Conservation (phyloP, 2,888 invertebrate genomes). For the Acanthopleura granulata region DNA sequence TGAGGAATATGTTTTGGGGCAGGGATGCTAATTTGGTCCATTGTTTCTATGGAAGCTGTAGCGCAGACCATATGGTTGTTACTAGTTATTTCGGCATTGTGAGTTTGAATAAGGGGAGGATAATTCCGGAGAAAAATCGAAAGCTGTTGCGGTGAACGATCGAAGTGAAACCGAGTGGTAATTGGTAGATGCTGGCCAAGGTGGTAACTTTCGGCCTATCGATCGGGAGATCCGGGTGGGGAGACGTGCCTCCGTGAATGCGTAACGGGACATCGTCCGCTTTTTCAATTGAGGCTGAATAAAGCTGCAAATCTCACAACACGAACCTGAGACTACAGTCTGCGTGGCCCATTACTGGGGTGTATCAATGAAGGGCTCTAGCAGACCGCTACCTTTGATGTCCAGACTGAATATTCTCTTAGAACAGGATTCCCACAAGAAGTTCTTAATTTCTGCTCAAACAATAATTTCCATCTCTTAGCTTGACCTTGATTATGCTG, state of each 20-base stretch:
- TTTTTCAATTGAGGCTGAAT: not conserved
- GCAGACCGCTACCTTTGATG: not conserved
- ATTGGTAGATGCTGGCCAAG: constrained; percentile 16
- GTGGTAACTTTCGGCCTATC: constrained; percentile 17
- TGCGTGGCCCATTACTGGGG: not conserved
- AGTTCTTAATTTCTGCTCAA: constrained; percentile 17
- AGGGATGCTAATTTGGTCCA: not conserved
- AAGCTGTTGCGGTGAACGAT: constrained; percentile 6
- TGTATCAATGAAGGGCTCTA: constrained; percentile 18
- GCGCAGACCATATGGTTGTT: constrained; percentile 5
- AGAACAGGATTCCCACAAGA: constrained; percentile 12
- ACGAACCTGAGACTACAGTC: not conserved
- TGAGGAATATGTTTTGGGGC: not conserved
- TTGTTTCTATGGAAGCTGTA: not conserved
- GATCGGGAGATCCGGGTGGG: not conserved
- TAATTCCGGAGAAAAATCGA: constrained; percentile 17
- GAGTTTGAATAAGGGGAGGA: constrained; percentile 12
- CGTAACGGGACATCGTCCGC: not conserved
- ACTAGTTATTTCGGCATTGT: constrained; percentile 14
- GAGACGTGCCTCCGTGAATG: constrained; percentile 14
- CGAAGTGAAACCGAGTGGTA: constrained; percentile 12
- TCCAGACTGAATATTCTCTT: not conserved
- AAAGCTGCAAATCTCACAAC: constrained; percentile 10
- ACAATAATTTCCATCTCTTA: constrained; percentile 14
- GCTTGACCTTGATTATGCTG: constrained; percentile 17